phyloP scores from a whole-genome alignment of 2,888 invertebrate species.

The Lasiommata megera region DNA sequence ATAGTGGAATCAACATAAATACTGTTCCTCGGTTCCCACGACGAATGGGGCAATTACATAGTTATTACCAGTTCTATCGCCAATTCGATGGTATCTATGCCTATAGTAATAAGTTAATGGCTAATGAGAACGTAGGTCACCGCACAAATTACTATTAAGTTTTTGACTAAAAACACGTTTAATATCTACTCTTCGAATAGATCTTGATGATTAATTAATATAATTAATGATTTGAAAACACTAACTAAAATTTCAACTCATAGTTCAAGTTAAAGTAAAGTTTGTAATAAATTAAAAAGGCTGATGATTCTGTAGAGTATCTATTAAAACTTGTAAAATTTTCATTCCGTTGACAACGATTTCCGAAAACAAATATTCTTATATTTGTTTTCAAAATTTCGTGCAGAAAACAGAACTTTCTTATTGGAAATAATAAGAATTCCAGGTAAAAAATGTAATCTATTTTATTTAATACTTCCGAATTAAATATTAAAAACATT shows the following conservation, averaged over 20 bases:
- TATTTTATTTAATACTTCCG: too few species aligned
- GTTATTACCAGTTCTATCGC: constrained; percentile 35
- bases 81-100: constrained; percentile 33
- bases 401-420: not conserved
- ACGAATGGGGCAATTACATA: constrained; percentile 33
- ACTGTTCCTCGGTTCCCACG: constrained; percentile 34
- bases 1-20: constrained; percentile 31
- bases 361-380: too few species aligned
- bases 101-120: constrained; percentile 19
- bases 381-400: not conserved
- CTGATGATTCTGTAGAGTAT: too few species aligned
- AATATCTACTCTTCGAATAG: not conserved
- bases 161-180: constrained; percentile 10
- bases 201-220: too few species aligned
- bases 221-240: too few species aligned
- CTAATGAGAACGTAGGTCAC: constrained; percentile 20
- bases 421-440: not conserved
- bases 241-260: too few species aligned
- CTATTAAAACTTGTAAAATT: too few species aligned
- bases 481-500: constrained; percentile 10
- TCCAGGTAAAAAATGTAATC: not conserved
- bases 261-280: too few species aligned
- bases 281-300: too few species aligned
- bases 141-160: constrained; percentile 11
- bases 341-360: too few species aligned